Conservation (phyloP, 2,113 vertebrate species). For the Callipepla californica region DNA sequence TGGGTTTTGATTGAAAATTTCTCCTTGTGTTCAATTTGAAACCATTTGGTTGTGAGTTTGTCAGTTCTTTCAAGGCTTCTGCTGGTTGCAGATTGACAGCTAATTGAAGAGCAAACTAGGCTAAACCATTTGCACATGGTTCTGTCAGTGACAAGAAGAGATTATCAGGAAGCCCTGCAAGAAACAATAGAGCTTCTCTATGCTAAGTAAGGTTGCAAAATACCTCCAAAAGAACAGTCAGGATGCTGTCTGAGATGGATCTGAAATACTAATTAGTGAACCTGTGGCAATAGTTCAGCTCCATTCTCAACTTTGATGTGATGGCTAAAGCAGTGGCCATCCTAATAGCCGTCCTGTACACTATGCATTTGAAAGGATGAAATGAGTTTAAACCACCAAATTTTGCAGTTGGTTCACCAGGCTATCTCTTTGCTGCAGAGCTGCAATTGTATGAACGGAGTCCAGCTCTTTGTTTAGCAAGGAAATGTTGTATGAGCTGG, state of each 20-base stretch:
- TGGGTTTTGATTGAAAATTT: not conserved
- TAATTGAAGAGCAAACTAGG: conserved; percentile 15
- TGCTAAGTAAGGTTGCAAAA: not conserved
- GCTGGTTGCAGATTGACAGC: not conserved
- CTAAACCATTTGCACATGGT: not conserved
- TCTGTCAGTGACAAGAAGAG: not conserved
- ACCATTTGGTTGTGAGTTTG: not conserved
- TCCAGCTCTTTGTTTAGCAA: too few species aligned
- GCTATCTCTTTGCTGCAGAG: not conserved
- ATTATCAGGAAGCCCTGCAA: not conserved
- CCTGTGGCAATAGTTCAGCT: not conserved
- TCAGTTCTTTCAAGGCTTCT: not conserved
- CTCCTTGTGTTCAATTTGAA: not conserved
- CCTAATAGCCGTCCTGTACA: not conserved
- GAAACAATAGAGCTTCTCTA: not conserved
- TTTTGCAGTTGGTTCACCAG: not conserved
- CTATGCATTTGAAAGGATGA: not conserved
- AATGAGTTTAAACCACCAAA: not conserved
- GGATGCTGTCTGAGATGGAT: not conserved
- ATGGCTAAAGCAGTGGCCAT: not conserved
- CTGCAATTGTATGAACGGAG: not conserved
- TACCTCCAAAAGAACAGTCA: not conserved
- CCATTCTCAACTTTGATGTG: not conserved
- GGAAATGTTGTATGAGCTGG: not conserved
- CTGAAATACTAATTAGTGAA: not conserved